Percentiles rank a stretch among this genome's conserved stretches.
Evolutionary conservation across 2,888 invertebrate species (phyloP).

Genomic region (Harpagoxenus sublaevis): DNA sequence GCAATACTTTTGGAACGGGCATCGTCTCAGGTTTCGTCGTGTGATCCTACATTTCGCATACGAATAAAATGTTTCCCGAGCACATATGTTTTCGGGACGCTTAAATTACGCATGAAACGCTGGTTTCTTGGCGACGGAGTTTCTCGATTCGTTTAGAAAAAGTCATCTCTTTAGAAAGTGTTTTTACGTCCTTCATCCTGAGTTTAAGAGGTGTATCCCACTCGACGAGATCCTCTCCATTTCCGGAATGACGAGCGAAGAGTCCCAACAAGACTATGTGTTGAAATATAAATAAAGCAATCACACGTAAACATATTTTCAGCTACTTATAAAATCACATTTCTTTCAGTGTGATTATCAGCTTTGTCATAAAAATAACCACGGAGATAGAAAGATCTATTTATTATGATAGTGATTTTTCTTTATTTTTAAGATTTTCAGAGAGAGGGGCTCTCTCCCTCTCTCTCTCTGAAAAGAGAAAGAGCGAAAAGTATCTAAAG

Average conservation of each 20-base stretch:
- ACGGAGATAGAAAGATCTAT: neutral
- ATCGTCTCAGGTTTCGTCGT: slow-evolving; percentile 29
- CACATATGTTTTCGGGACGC: neutral
- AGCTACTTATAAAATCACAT: slow-evolving; percentile 1
- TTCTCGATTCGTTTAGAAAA: slow-evolving; percentile 37
- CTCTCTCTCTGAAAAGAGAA: neutral
- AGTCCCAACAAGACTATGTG: neutral
- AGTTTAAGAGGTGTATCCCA: neutral
- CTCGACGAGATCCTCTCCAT: slow-evolving; percentile 1
- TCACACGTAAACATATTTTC: neutral
- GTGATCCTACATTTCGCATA: slow-evolving; percentile 21
- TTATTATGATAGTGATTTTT: neutral
- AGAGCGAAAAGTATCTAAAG: neutral
- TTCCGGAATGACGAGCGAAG: slow-evolving; percentile 15
- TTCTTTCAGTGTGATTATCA: neutral
- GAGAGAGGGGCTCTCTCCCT: neutral
- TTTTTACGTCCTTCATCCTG: neutral
- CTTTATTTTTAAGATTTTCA: slow-evolving; percentile 1
- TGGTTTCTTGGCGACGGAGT: neutral
- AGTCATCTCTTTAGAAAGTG: slow-evolving; percentile 23
- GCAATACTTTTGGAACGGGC: slow-evolving; percentile 6
- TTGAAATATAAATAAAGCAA: neutral
- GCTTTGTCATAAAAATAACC: neutral
- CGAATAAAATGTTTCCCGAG: slow-evolving; percentile 23
- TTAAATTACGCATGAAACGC: slow-evolving; percentile 42